Percentiles rank a stretch among this genome's conserved stretches.
phyloP scores from a whole-genome alignment of 2,888 invertebrate species.

The Malthinus seriepunctatus region DNA sequence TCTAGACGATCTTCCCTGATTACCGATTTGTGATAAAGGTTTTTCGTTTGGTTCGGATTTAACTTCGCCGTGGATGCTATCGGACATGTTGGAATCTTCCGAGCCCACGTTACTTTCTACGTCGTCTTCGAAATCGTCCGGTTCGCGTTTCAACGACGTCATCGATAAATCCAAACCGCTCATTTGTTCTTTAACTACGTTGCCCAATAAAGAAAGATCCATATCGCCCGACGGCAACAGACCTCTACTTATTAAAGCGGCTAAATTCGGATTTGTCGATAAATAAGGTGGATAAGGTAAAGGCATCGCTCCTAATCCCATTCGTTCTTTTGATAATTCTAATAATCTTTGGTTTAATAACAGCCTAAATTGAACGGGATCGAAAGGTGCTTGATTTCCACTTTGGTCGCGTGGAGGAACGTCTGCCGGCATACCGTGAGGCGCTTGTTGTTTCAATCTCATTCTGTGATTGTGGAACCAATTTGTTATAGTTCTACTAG shows the following conservation, averaged over 20 bases:
- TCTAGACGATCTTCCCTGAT: slow-evolving; percentile 63
- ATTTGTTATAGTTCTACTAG: slow-evolving; percentile 96
- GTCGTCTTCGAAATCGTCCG: slow-evolving; percentile 78
- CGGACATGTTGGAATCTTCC: slow-evolving; percentile 61
- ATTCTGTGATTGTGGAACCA: slow-evolving; percentile 99
- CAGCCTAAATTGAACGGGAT: slow-evolving; percentile 89
- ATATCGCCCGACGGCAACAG: slow-evolving; percentile 64
- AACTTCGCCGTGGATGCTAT: slow-evolving; percentile 61
- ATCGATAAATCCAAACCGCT: slow-evolving; percentile 87
- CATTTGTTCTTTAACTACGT: slow-evolving; percentile 76
- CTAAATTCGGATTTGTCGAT: slow-evolving; percentile 74
- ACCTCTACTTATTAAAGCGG: slow-evolving; percentile 74
- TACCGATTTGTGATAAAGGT: slow-evolving; percentile 35
- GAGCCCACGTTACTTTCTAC: slow-evolving; percentile 76
- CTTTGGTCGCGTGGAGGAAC: slow-evolving; percentile 77
- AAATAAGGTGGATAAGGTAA: slow-evolving; percentile 79
- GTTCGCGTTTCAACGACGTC: slow-evolving; percentile 78
- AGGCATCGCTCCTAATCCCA: slow-evolving; percentile 77
- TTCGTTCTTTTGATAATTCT: slow-evolving; percentile 83
- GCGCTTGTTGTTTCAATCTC: slow-evolving; percentile 88
- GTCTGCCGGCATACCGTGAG: slow-evolving; percentile 68
- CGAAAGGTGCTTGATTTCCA: slow-evolving; percentile 73
- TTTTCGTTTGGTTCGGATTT: slow-evolving; percentile 61
- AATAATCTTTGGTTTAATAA: slow-evolving; percentile 86
- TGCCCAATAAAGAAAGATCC: slow-evolving; percentile 59